phyloP scores from a whole-genome alignment of 2,888 invertebrate genomes.

The Megalurothrips usitatus region DNA sequence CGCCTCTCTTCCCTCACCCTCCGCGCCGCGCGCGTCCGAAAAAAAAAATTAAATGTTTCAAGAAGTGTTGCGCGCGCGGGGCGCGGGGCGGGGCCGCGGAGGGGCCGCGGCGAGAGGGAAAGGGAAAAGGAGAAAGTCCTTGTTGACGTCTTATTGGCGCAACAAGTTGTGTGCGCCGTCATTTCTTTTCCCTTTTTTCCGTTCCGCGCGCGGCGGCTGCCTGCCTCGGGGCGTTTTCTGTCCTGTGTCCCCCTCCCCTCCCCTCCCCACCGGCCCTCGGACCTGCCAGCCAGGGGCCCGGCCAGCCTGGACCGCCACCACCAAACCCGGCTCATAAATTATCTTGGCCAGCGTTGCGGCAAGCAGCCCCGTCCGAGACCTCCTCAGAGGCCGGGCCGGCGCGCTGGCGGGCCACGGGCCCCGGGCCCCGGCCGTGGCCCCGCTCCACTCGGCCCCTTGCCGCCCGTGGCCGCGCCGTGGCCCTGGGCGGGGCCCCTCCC shows the following conservation, averaged over 20 bases:
- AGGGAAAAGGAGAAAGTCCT: neutral
- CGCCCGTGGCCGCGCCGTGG: no score
- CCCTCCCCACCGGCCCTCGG: neutral
- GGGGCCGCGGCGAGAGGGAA: neutral
- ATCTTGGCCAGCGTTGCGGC: neutral
- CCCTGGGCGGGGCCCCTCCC: no score
- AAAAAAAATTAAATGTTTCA: neutral
- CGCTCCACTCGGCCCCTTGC: neutral
- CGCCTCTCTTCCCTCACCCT: neutral
- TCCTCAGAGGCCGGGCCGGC: neutral
- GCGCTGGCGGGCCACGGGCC: no score
- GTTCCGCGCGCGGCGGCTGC: neutral
- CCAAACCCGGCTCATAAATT: neutral
- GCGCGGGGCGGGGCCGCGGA: neutral
- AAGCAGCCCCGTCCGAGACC: neutral
- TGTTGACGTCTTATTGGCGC: constrained; percentile 7
- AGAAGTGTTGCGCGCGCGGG: neutral
- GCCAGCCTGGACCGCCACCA: neutral
- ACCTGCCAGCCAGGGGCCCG: no score
- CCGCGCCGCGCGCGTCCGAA: no score
- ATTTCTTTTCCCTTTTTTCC: neutral
- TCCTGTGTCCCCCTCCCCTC: neutral
- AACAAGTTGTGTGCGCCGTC: neutral
- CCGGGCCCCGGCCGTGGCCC: neutral
- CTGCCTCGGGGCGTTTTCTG: neutral